Evolutionary conservation across 2,888 invertebrate genomes (phyloP), one percentile per base, ranked within the genome.

Genomic region (Diarsia dahlii): DNA sequence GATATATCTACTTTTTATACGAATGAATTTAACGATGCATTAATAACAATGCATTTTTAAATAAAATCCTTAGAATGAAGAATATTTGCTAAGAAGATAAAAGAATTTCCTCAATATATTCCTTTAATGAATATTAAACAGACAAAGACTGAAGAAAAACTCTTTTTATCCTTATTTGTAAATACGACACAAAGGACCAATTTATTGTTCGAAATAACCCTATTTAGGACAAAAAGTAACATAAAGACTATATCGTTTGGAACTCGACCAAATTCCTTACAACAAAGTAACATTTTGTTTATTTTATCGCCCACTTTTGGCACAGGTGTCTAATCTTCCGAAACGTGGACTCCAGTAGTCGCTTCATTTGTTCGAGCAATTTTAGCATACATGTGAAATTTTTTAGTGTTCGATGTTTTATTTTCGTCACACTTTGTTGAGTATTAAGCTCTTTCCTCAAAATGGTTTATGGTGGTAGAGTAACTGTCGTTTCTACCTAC

Each of bases 311-410:
- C 39, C 52, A 76, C 34, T 82, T 81, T 81, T 79, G 79, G 79
- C 75, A 60, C 75, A 79, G 75, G 75, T 79, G 78, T 68, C 90
- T 90, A 92, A 98, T 98, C 97, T 97, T 97, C 97, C 88, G 97
- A 95, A 69, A 97, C 97, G 84, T 97, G 96, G 67, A 98, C 96
- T 88, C 10, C 45, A 20, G 96, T 96, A 39, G 97, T 95, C 79
- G 97, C 97, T 68, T 87, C 18, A 65, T 93, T 81, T 56, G 50
- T 64, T 64, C 34, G n/a, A 67, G 34, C 23, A 73, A 50, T 81
- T 74, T 74, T 50, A 56, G 23, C 54, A 63, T 63, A 10, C 15
- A 20, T 34, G 20, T 39, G 23, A 56, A 66, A 66, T 48, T 65
- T 71, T 50, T 15, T 18, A 60, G 23, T 45, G n/a, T 54, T 48